These are phyloP conservation scores for Diabrotica virgifera DNA, from an alignment of 1,140 invertebrate species.

Conservation along the genomic window DNA sequence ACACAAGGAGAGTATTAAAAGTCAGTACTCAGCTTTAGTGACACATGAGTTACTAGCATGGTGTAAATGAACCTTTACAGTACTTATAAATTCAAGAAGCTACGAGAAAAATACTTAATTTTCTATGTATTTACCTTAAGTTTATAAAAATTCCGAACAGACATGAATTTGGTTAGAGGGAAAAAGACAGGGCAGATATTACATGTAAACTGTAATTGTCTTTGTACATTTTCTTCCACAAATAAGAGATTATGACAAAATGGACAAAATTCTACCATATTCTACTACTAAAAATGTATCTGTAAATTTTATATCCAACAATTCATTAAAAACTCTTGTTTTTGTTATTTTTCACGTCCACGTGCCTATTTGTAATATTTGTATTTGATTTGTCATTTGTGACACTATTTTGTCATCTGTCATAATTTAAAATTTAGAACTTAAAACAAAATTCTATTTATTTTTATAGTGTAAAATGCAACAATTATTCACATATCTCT, in stretches of 20 bases:
- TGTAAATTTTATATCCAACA: too few relatives aligned
- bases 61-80: slow-evolving; percentile 10
- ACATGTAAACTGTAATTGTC: slow-evolving; percentile 72
- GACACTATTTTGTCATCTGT: too few relatives aligned
- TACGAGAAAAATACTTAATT: too few relatives aligned
- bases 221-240: slow-evolving; percentile 70
- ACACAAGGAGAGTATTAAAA: too few relatives aligned
- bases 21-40: neutral
- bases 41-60: slow-evolving; percentile 13
- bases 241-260: slow-evolving; percentile 83
- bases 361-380: too few relatives aligned
- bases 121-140: slow-evolving; percentile 59
- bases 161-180: slow-evolving; percentile 71
- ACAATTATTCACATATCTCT: too few relatives aligned
- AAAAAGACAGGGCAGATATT: slow-evolving; percentile 87
- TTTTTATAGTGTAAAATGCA: too few relatives aligned
- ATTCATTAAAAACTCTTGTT: too few relatives aligned
- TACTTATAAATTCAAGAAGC: neutral
- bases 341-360: too few relatives aligned
- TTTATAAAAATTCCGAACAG: slow-evolving; percentile 72
- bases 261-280: slow-evolving; percentile 86
- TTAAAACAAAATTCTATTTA: too few relatives aligned
- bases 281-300: neutral
- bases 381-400: too few relatives aligned
- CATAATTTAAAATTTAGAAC: too few relatives aligned